Evolutionary conservation across 2,888 invertebrate genomes (phyloP).

Genomic region (Oscheius sp.): DNA sequence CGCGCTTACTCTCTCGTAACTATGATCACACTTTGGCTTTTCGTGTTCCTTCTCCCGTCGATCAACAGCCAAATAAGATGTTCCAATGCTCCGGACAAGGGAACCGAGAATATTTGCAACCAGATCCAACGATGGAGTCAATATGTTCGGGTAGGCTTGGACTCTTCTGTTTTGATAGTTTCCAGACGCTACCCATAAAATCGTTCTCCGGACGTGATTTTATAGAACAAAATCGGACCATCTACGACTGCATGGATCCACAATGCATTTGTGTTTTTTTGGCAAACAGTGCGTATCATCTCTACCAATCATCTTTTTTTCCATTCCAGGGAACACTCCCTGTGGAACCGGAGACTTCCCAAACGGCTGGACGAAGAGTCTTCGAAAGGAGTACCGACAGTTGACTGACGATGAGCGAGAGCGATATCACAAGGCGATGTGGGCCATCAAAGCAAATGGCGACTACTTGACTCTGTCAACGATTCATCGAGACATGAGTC

Average conservation of each 20-base stretch:
- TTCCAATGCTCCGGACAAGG: constrained; percentile 17
- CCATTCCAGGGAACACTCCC: no score
- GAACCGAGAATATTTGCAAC: constrained; percentile 2
- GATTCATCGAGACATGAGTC: constrained; percentile 60
- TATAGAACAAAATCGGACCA: constrained; percentile 1
- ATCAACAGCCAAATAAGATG: background rate
- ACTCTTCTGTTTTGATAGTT: background rate
- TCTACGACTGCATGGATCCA: constrained; percentile 69
- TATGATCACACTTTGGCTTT: background rate
- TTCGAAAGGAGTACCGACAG: constrained; percentile 66
- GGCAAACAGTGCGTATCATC: background rate
- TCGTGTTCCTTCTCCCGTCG: background rate
- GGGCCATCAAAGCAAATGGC: constrained; percentile 50
- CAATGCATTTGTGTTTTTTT: constrained; percentile 67
- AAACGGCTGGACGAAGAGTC: constrained; percentile 55
- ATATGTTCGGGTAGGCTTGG: background rate
- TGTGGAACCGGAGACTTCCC: constrained; percentile 37
- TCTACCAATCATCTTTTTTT: background rate
- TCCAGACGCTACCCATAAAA: background rate
- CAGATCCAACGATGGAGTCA: constrained; percentile 10
- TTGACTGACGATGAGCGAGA: constrained; percentile 69
- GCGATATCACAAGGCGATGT: constrained; percentile 48
- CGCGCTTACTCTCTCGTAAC: background rate
- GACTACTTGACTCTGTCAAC: constrained; percentile 50
- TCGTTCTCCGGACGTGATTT: background rate